These are phyloP conservation scores for Agrochola macilenta DNA, from an alignment of 2,888 invertebrate species.

Conservation along the genomic window DNA sequence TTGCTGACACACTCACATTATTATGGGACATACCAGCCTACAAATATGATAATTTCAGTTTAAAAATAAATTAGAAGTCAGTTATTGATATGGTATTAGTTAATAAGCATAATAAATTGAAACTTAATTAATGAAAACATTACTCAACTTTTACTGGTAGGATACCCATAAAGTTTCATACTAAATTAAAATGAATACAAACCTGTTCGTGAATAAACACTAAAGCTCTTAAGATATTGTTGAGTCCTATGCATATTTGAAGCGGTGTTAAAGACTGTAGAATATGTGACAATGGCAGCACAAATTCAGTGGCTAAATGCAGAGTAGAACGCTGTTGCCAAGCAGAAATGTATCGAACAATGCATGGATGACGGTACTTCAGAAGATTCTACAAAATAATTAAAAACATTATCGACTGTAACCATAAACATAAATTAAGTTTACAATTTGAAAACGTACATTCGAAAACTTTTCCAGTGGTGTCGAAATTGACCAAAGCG, in stretches of 20 bases:
- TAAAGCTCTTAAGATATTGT: conserved; percentile 94
- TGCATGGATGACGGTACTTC: conserved; percentile 96
- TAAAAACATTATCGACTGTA: conserved; percentile 23
- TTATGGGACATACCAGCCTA: conserved; percentile 95
- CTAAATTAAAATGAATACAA: conserved; percentile 15
- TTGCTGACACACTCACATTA: conserved; percentile 94
- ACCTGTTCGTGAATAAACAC: conserved; percentile 95
- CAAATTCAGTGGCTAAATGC: conserved; percentile 95
- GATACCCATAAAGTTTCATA: not conserved
- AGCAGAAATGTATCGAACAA: conserved; percentile 95
- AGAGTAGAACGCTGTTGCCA: conserved; percentile 94
- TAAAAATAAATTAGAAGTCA: conserved; percentile 2
- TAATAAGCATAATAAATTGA: not conserved
- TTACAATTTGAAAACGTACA: conserved; percentile 84
- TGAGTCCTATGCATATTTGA: conserved; percentile 96
- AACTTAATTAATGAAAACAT: conserved; percentile 7
- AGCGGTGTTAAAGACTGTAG: conserved; percentile 92
- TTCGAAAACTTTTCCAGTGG: conserved; percentile 95
- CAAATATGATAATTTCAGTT: conserved; percentile 51
- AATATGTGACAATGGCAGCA: conserved; percentile 93
- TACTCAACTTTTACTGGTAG: not conserved
- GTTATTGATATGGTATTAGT: not conserved
- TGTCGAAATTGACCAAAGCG: conserved; percentile 92
- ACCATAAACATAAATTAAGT: conserved; percentile 12
- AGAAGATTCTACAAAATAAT: conserved; percentile 93